Conservation (phyloP, 2,888 invertebrate genomes). For the Scaptomyza flava region DNA sequence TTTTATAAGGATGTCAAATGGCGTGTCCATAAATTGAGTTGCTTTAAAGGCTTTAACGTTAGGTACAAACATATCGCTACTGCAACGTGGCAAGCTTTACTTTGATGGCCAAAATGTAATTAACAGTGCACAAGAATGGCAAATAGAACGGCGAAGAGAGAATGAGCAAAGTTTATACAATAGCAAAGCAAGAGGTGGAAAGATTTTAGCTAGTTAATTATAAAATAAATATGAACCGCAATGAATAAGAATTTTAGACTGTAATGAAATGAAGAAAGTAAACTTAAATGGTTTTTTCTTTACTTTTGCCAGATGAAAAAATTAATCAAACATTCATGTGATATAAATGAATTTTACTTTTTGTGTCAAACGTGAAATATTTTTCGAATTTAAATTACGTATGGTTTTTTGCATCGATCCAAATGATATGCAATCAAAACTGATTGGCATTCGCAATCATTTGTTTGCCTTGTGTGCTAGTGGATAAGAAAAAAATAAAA, state of each 20-base stretch:
- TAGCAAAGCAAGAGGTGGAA: background rate
- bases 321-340: background rate
- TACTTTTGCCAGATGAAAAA: background rate
- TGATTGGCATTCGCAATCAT: constrained; percentile 3
- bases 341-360: background rate
- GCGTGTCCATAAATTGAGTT: constrained; percentile 40
- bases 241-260: background rate
- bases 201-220: constrained; percentile 21
- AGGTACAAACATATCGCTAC: background rate
- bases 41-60: constrained; percentile 32
- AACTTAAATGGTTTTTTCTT: too few relatives aligned
- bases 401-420: background rate
- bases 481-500: background rate
- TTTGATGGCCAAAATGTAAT: constrained; percentile 45
- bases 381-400: background rate
- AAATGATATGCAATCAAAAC: constrained; percentile 1
- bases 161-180: background rate
- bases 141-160: background rate
- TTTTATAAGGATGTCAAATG: constrained; percentile 34
- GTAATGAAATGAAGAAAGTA: background rate
- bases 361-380: background rate
- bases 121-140: constrained; percentile 31
- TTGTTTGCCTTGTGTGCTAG: background rate
- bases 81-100: constrained; percentile 8
- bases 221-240: constrained; percentile 4